phyloP scores from a whole-genome alignment of 1,140 invertebrate genomes.

The Sinonovacula constricta region DNA sequence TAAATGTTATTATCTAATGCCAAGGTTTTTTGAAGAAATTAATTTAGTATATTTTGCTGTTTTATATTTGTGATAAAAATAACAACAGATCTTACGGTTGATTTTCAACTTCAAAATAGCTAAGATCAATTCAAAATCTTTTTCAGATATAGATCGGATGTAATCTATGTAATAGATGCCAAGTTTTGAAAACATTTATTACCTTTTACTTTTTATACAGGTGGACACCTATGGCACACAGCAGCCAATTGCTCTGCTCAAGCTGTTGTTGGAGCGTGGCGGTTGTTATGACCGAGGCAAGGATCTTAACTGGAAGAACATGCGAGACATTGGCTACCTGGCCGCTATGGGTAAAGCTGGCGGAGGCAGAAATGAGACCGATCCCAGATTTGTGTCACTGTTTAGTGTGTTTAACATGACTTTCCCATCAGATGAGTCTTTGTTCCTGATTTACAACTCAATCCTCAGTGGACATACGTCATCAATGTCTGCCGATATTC shows the following conservation, averaged over 20 bases:
- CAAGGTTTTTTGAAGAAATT: no score
- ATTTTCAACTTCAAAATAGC: no score
- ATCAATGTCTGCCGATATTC: slow-evolving; percentile 84
- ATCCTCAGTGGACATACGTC: slow-evolving; percentile 88
- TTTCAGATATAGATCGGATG: no score
- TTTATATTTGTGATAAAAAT: no score
- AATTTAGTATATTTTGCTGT: no score
- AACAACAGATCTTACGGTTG: no score
- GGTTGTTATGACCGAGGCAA: slow-evolving; percentile 94
- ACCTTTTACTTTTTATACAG: no score
- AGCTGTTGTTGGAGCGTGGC: slow-evolving; percentile 89
- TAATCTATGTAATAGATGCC: no score
- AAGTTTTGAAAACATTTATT: no score
- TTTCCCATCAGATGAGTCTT: slow-evolving; percentile 85
- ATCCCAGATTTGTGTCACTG: slow-evolving; percentile 92
- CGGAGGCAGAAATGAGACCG: slow-evolving; percentile 92
- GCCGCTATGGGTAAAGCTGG: slow-evolving; percentile 85
- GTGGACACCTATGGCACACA: slow-evolving; percentile 92
- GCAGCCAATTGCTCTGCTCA: slow-evolving; percentile 93
- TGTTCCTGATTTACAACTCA: slow-evolving; percentile 82
- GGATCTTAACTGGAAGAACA: slow-evolving; percentile 92
- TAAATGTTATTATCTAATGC: no score
- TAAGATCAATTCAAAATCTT: no score
- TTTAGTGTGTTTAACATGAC: slow-evolving; percentile 92
- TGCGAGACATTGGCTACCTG: slow-evolving; percentile 86